phyloP scores from a whole-genome alignment of 2,888 invertebrate species.

The Sisyra terminalis region DNA sequence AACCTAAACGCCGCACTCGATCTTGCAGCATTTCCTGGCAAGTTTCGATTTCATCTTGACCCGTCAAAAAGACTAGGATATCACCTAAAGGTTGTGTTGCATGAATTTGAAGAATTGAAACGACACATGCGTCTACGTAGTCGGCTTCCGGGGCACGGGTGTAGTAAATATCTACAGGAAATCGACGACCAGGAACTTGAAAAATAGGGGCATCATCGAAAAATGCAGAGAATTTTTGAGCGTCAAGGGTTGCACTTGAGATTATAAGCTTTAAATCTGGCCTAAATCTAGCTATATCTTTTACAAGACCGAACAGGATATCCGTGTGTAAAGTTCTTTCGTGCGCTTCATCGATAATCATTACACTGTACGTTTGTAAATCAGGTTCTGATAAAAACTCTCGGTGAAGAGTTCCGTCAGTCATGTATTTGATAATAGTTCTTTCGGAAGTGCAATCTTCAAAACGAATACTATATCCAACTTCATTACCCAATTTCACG shows the following conservation, averaged over 20 bases:
- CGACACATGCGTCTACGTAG: slow-evolving; percentile 96
- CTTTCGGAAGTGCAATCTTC: slow-evolving; percentile 98
- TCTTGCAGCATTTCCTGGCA: slow-evolving; percentile 82
- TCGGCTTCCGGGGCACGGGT: slow-evolving; percentile 99
- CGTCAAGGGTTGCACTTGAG: slow-evolving; percentile 95
- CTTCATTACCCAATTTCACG: slow-evolving; percentile 87
- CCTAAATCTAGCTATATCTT: slow-evolving; percentile 86
- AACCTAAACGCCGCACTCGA: slow-evolving; percentile 78
- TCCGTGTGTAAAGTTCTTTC: slow-evolving; percentile 97
- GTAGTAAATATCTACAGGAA: slow-evolving; percentile 97
- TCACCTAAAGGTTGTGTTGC: slow-evolving; percentile 94
- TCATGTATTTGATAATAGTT: slow-evolving; percentile 97
- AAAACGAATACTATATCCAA: slow-evolving; percentile 85
- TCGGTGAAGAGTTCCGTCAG: slow-evolving; percentile 92
- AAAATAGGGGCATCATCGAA: slow-evolving; percentile 98
- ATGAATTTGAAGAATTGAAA: slow-evolving; percentile 94
- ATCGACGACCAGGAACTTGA: slow-evolving; percentile 91
- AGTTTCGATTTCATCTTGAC: slow-evolving; percentile 81
- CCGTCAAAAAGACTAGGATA: slow-evolving; percentile 91
- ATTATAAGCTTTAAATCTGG: slow-evolving; percentile 91
- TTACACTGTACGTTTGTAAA: slow-evolving; percentile 86
- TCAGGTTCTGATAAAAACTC: slow-evolving; percentile 97
- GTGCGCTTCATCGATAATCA: slow-evolving; percentile 99
- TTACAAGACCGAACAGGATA: slow-evolving; percentile 92
- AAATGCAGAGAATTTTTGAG: slow-evolving; percentile 93